Conservation (phyloP, 2,113 vertebrate species). For the Eulemur macaco region DNA sequence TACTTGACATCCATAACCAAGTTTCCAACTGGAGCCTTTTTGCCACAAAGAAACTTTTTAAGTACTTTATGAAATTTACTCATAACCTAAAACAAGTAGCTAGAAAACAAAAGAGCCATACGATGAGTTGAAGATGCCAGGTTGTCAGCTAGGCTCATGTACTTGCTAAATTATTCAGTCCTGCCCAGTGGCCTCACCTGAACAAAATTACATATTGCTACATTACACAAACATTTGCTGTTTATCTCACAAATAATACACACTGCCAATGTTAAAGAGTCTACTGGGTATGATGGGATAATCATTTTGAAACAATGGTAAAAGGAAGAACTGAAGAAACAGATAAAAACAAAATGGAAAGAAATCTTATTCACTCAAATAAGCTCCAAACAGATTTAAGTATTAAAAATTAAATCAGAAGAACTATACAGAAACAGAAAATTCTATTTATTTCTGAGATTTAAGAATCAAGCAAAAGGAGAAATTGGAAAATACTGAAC, state of each 20-base stretch:
- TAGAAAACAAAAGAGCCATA: not conserved
- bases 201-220: not conserved
- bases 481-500: not conserved
- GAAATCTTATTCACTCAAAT: not conserved
- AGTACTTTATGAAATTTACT: conserved; percentile 5
- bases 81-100: not conserved
- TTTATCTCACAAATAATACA: not conserved
- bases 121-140: not conserved
- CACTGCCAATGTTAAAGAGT: not conserved
- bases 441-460: not conserved
- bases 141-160: not conserved
- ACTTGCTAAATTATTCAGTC: not conserved
- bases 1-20: not conserved
- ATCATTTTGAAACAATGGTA: not conserved
- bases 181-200: not conserved
- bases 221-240: not conserved
- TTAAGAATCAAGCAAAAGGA: not conserved
- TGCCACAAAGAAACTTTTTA: not conserved
- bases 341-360: not conserved
- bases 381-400: not conserved
- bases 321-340: not conserved
- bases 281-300: not conserved
- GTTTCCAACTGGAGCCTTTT: not conserved
- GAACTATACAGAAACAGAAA: not conserved
- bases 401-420: conserved; percentile 21